Conservation (phyloP, 2,113 vertebrate genomes). For the Siniperca knerii region DNA sequence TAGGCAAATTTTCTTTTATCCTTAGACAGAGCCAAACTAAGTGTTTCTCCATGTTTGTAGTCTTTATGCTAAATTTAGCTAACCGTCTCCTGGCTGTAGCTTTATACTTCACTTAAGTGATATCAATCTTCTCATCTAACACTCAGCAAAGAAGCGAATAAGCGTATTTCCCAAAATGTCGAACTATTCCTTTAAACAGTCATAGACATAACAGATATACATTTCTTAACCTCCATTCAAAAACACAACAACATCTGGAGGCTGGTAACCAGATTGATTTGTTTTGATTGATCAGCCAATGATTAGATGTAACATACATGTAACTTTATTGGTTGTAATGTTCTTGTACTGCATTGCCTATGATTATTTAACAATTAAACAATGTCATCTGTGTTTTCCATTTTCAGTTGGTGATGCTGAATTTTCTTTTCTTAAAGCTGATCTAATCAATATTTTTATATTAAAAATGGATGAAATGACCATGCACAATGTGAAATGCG, state of each 20-base stretch:
- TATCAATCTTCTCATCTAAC: background rate
- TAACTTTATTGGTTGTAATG: background rate
- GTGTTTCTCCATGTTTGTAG: background rate
- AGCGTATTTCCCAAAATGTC: background rate
- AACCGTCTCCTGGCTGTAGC: background rate
- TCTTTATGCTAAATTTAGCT: background rate
- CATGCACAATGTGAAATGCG: background rate
- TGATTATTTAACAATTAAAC: background rate
- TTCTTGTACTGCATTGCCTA: background rate
- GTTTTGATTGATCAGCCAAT: constrained; percentile 12
- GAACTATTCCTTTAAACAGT: background rate
- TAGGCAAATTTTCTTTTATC: background rate
- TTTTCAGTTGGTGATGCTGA: background rate
- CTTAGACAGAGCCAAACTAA: background rate
- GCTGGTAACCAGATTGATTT: background rate
- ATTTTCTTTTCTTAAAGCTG: background rate
- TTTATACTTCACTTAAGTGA: background rate
- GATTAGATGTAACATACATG: constrained; percentile 7
- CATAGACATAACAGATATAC: background rate
- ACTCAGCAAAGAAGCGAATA: background rate
- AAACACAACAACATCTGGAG: background rate
- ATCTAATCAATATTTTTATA: background rate
- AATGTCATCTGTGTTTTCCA: background rate
- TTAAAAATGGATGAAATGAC: background rate
- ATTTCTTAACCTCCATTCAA: background rate